A percentile compares a stretch with the other conserved stretches of the same genome.
phyloP scores from a whole-genome alignment of 1,140 invertebrate species.

The Microvelia longipes region DNA sequence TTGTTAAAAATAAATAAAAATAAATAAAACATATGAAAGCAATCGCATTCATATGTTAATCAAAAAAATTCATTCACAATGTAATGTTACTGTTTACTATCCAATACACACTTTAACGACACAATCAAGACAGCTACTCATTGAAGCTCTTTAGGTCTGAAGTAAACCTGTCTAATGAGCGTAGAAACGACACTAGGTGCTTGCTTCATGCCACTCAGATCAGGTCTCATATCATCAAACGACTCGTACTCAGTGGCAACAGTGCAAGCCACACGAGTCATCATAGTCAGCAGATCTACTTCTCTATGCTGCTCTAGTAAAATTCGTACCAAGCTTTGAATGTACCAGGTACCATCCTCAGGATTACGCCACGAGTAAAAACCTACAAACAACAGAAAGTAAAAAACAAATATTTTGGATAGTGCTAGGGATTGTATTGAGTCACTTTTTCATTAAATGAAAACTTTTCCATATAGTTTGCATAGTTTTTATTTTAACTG shows the following conservation, averaged over 20 bases:
- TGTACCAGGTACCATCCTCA: constrained; percentile 49
- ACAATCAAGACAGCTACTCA: too few relatives aligned
- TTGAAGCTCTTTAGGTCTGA: constrained; percentile 28
- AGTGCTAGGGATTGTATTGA: too few relatives aligned
- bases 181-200: constrained; percentile 48
- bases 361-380: constrained; percentile 53
- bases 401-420: not conserved
- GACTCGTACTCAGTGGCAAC: constrained; percentile 46
- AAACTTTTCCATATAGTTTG: too few relatives aligned
- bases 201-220: constrained; percentile 46
- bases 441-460: too few relatives aligned
- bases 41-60: too few relatives aligned
- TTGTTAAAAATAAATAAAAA: too few relatives aligned
- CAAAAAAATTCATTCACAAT: too few relatives aligned
- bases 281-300: constrained; percentile 41
- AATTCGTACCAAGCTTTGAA: constrained; percentile 44
- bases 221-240: constrained; percentile 32
- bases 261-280: constrained; percentile 44
- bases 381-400: constrained; percentile 32
- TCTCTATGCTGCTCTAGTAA: constrained; percentile 33
- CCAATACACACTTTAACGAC: too few relatives aligned
- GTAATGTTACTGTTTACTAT: too few relatives aligned
- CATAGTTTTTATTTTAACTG: too few relatives aligned
- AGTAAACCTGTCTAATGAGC: constrained; percentile 45
- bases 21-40: too few relatives aligned